Conservation (phyloP, 2,113 vertebrate species). For the Pleuronectes platessa region DNA sequence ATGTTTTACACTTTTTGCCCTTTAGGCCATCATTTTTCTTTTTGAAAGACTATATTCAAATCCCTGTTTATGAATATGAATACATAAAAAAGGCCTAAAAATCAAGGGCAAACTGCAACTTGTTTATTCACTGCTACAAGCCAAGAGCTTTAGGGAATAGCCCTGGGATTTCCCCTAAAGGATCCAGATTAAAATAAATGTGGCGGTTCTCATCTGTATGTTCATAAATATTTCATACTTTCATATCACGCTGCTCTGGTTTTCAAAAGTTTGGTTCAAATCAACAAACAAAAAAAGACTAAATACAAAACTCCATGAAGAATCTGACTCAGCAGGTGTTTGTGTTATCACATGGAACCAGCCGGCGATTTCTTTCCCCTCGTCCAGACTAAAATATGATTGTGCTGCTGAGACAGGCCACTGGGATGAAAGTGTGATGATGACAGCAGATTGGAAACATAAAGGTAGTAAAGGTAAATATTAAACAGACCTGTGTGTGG, state of each 20-base stretch:
- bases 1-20: neutral
- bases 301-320: slow-evolving; percentile 2
- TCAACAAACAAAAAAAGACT: neutral
- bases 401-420: neutral
- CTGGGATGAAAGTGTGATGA: neutral
- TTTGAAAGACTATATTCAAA: neutral
- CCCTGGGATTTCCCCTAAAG: slow-evolving; percentile 16
- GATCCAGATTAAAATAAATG: slow-evolving; percentile 34
- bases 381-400: too few species aligned
- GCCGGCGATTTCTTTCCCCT: neutral
- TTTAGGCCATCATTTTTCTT: neutral
- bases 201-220: slow-evolving; percentile 31
- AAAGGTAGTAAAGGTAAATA: slow-evolving; percentile 8
- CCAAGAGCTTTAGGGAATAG: slow-evolving; percentile 6
- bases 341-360: slow-evolving; percentile 8
- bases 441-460: slow-evolving; percentile 14
- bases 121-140: slow-evolving; percentile 11
- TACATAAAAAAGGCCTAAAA: slow-evolving; percentile 9
- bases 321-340: neutral
- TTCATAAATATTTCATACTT: slow-evolving; percentile 52
- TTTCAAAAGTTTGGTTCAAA: slow-evolving; percentile 16
- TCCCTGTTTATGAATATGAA: neutral
- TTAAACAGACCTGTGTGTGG: neutral
- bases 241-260: slow-evolving; percentile 37
- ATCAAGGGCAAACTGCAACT: neutral